Evolutionary conservation across 2,113 vertebrate genomes (phyloP), one percentile per base, ranked within the genome.

Genomic region (Oophaga pumilio): DNA sequence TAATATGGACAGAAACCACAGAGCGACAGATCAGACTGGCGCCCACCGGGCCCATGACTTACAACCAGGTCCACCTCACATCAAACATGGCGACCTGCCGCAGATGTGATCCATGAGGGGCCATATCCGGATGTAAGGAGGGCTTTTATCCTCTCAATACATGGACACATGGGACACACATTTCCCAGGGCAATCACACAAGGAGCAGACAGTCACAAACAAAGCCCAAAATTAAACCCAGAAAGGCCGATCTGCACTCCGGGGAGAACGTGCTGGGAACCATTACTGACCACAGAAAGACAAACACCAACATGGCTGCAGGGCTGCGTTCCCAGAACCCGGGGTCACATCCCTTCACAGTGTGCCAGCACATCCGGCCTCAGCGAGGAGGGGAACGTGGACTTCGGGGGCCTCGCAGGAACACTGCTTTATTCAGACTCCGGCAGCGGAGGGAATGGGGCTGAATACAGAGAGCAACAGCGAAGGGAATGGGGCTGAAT

Each of bases 241-340:
- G 14, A 69, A 76, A 43, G 4, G 49, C 43, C 66, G 11, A 5
- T 13, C 9, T 17, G 22, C 12, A 9, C 60, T 66, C 68, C 52
- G n/a, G 52, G 53, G 84, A 22, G 68, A 33, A 50, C 60, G 17
- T 12, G 33, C 20, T 15, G 24, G 50, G 43, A 43, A 69, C 57
- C 15, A 49, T 28, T n/a, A 71, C 77, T 15, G 64, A 81, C 49
- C 76, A 81, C 64, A 87, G 52, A 59, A 71, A 78, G 73, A 86
- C 33, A 56, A 57, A 69, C 8, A 74, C 69, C 13, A 68, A 80
- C 71, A 73, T 81, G 81, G 26, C 77, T 53, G 11, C 64, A 17
- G 26, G 10, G 62, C 33, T 8, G 49, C 50, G 17, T 87, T 87
- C 85, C 85, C 85, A 87, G 64, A 81, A 73, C 85, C 77, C 22